Percentiles rank a stretch among this genome's conserved stretches.
phyloP scores from a whole-genome alignment of 2,888 invertebrate genomes.

The Cylloceria caligata region DNA sequence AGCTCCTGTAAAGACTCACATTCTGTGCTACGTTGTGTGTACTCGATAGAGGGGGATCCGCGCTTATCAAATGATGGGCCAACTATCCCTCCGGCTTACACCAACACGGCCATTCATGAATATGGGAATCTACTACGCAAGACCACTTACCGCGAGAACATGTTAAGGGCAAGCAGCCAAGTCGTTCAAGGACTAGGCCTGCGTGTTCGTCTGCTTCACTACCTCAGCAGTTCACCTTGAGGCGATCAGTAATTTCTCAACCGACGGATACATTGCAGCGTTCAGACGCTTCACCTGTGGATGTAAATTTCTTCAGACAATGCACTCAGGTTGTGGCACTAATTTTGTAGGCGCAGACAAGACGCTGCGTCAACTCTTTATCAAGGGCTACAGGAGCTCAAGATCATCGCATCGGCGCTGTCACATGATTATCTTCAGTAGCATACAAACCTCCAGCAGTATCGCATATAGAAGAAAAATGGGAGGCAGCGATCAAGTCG shows the following conservation, averaged over 20 bases:
- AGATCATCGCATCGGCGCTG: not conserved
- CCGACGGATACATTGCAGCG: slow-evolving; percentile 3
- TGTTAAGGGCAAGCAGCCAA: slow-evolving; percentile 51
- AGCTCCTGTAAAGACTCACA: slow-evolving; percentile 45
- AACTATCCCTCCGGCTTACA: slow-evolving; percentile 63
- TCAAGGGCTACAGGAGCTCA: not conserved
- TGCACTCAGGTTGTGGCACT: slow-evolving; percentile 63
- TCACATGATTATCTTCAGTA: not conserved
- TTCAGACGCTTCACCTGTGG: not conserved
- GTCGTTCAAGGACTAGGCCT: slow-evolving; percentile 62
- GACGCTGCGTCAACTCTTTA: not conserved
- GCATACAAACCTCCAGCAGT: not conserved
- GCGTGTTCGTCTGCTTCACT: slow-evolving; percentile 62
- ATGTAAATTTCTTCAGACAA: slow-evolving; percentile 31
- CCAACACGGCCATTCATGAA: slow-evolving; percentile 62
- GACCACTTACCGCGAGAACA: slow-evolving; percentile 63
- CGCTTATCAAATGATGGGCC: slow-evolving; percentile 68
- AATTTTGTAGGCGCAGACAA: slow-evolving; percentile 59
- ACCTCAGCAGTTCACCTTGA: slow-evolving; percentile 56
- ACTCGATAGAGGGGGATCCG: slow-evolving; percentile 55
- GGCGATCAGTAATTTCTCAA: slow-evolving; percentile 49
- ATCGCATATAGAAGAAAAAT: not conserved
- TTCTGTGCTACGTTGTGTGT: slow-evolving; percentile 65
- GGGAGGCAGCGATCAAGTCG: not conserved
- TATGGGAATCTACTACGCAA: slow-evolving; percentile 71